phyloP scores from a whole-genome alignment of 1,140 invertebrate genomes.

The Paraescarpia echinospica region DNA sequence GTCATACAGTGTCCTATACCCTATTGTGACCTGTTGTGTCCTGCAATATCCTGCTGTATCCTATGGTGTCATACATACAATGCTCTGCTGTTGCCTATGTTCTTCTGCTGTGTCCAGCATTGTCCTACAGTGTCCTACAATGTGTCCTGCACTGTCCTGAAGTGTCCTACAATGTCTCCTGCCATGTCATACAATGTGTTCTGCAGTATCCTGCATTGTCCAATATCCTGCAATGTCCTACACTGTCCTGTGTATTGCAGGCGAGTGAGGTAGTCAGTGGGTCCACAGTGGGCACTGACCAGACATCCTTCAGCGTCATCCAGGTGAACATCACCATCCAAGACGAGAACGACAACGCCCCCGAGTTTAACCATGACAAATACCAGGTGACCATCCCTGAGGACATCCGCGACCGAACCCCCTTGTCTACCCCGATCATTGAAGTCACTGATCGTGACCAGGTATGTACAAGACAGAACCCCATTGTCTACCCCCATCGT shows the following conservation, averaged over 20 bases:
- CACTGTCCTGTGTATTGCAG: not conserved
- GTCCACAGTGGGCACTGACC: not conserved
- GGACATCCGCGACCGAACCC: not conserved
- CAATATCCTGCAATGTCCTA: not conserved
- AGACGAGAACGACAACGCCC: constrained; percentile 24
- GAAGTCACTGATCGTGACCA: constrained; percentile 20
- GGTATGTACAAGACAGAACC: not conserved
- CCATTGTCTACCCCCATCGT: too few relatives aligned
- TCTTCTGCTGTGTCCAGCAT: not conserved
- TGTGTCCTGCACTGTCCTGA: not conserved
- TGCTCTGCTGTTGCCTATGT: too few relatives aligned
- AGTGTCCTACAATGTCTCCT: not conserved
- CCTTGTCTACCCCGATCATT: not conserved
- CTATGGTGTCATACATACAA: too few relatives aligned
- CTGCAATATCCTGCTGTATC: not conserved
- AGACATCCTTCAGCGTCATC: not conserved
- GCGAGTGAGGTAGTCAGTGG: constrained; percentile 6
- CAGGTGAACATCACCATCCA: constrained; percentile 15
- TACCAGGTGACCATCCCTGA: constrained; percentile 8
- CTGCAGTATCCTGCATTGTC: not conserved
- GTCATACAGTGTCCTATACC: not conserved
- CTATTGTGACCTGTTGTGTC: not conserved
- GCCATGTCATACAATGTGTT: not conserved
- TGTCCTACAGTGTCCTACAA: not conserved
- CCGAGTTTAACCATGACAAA: not conserved